Evolutionary conservation across 2,113 vertebrate species (phyloP).

Genomic region (Irena cyanogastra): DNA sequence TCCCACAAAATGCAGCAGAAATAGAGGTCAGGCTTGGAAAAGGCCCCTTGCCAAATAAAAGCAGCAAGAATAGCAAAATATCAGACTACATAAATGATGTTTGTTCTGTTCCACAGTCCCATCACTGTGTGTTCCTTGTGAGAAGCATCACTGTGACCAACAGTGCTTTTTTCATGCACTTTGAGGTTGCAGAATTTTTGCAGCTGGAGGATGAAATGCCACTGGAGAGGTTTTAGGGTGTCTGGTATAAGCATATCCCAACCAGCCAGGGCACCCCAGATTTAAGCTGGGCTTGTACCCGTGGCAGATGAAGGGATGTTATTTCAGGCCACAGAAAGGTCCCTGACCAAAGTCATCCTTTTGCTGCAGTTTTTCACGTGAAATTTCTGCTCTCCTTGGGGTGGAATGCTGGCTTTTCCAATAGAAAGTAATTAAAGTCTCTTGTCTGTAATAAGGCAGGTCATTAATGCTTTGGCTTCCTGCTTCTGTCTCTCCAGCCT

Average conservation of each 20-base stretch:
- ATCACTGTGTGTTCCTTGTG: neutral
- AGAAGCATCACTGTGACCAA: neutral
- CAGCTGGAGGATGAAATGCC: neutral
- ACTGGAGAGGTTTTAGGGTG: neutral
- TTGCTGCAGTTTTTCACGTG: neutral
- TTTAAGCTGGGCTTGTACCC: neutral
- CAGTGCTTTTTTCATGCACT: neutral
- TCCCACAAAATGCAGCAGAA: neutral
- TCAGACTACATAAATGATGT: neutral
- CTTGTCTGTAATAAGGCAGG: slow-evolving; percentile 14
- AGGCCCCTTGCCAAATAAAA: neutral
- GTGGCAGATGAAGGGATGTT: neutral
- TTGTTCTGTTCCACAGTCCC: neutral
- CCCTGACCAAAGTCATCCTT: neutral
- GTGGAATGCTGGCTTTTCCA: slow-evolving; percentile 29
- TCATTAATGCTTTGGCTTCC: slow-evolving; percentile 49
- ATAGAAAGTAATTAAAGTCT: slow-evolving; percentile 54
- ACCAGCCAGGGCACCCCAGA: neutral
- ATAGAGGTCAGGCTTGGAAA: neutral
- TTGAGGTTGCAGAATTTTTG: neutral
- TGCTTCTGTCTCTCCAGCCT: slow-evolving; percentile 21
- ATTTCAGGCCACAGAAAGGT: neutral
- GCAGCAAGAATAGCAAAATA: neutral
- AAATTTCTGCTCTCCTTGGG: neutral
- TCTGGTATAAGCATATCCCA: neutral